Evolutionary conservation across 2,888 invertebrate genomes (phyloP), one percentile per base, ranked within the genome.

Genomic region (Leptinotarsa juncta): DNA sequence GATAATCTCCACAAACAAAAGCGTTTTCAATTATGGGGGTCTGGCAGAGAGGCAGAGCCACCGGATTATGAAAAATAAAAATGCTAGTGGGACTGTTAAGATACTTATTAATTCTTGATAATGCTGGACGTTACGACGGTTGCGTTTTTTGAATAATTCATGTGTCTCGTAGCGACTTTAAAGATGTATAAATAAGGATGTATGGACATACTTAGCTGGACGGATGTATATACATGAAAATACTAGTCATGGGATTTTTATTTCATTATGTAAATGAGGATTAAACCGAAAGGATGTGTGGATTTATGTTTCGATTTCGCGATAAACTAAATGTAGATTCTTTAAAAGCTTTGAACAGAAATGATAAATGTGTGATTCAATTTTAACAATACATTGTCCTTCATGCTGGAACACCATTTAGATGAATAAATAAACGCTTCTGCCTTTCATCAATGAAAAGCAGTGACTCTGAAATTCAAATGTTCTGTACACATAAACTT

Each of bases 61-160:
- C 57, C 23, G 73, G 77, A 79, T 79, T 79, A 81, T 75, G 75
- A 74, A 76, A 80, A 75, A 76, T 75, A 77, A 73, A 75, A 74
- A 60, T 42, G 55, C 57, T 67, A 48, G 49, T 68, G 66, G 62
- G 48, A 68, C 72, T 72, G 75, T 71, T 69, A 73, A 77, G 72
- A 73, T 75, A 71, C 75, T 78, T 77, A 78, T 77, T 75, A 76
- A 78, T 78, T 73, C 77, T 75, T 73, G 77, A 78, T 79, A 77
- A 78, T 77, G 60, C 67, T 68, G 62, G 70, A 71, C 70, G 70
- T 73, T 73, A 71, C 72, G 73, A 71, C 69, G 67, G 67, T 73
- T 76, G 67, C 72, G 60, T 72, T 78, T 77, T 74, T 73, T 81
- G 81, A 80, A 81, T 81, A 77, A 81, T 81, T 81, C 81, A 80